phyloP scores from a whole-genome alignment of 1,140 invertebrate genomes.

The Bombus waltoni region DNA sequence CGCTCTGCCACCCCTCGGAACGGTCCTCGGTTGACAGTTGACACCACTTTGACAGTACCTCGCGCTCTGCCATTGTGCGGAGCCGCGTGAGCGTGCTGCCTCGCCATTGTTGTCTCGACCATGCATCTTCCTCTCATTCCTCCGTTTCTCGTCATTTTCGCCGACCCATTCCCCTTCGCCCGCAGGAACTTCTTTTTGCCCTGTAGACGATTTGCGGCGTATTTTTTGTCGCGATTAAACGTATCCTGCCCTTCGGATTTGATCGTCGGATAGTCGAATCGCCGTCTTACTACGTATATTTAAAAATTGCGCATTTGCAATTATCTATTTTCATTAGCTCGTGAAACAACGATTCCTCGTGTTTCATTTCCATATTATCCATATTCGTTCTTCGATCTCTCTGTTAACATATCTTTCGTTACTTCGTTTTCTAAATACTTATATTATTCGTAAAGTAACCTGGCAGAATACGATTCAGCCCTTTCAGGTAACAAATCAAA shows the following conservation, averaged over 20 bases:
- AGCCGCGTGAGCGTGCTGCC: constrained; percentile 48
- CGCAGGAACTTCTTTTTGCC: neutral
- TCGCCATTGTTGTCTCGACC: constrained; percentile 42
- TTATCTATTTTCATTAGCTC: neutral
- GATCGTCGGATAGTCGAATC: neutral
- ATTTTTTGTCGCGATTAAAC: neutral
- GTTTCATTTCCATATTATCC: too few relatives aligned
- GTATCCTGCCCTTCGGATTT: neutral
- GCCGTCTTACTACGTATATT: neutral
- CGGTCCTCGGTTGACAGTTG: constrained; percentile 45
- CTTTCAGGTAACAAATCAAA: neutral
- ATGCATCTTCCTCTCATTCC: constrained; percentile 8
- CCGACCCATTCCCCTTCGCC: neutral
- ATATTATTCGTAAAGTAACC: neutral
- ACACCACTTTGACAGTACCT: constrained; percentile 51
- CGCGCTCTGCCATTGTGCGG: constrained; percentile 41
- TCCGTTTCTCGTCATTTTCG: constrained; percentile 22
- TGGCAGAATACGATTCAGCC: neutral
- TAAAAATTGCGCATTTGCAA: neutral
- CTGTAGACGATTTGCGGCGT: neutral
- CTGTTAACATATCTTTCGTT: too few relatives aligned
- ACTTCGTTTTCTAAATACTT: neutral
- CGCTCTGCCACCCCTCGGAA: constrained; percentile 46
- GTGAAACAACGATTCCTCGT: neutral
- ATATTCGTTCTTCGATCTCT: neutral